Base-by-base conservation (phyloP, 2,113 vertebrate species). In the Petrocephalus microphthalmus region DNA sequence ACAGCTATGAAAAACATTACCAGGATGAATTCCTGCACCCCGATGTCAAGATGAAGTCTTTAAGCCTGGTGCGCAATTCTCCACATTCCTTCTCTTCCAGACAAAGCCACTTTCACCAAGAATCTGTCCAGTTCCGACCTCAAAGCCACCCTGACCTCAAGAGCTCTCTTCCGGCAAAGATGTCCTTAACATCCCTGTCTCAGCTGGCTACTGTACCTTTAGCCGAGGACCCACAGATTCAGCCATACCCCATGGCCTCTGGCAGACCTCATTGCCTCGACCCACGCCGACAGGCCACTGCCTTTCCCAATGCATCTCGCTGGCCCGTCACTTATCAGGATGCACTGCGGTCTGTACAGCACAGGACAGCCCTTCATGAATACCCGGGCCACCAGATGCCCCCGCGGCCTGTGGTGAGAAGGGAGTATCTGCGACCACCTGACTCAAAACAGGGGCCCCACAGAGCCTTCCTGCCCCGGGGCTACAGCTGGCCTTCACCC, bases 401-500 rank as follows among this genome's bases (percentile, higher is more conserved):
- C 71, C 88, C 89, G 51, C 94, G 94, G 91, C 90, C 90, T 64
- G 92, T 91, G 47, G 88, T 91, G 86, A 93, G 93, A 89, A 92
- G 82, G 83, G 94, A 94, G 0, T 88, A 60, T 89, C 49, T 90
- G 85, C 91, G 91, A 88, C 90, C 90, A 15, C 17, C 91, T 82
- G 94, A 95, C 45, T 90, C 91, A 87, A 93, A 91, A 88, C 93
- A 89, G 89, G 93, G 90, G 53, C 93, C 90, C 22, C 93, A 91
- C 0, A 94, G 93, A 85, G 90, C 92, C 83, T 94, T 94, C 89
- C 89, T 96, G 17, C 95, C 95, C 64, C 91, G 95, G 64, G 95
- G 94, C 84, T 94, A 94, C 90, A 96, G 95, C 90, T 96, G 95
- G 95, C 95, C 95, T 42, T 95, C 95, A 25, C 94, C 94, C 64